Evolutionary conservation across 2,113 vertebrate genomes (phyloP).

Genomic region (Mola mola): DNA sequence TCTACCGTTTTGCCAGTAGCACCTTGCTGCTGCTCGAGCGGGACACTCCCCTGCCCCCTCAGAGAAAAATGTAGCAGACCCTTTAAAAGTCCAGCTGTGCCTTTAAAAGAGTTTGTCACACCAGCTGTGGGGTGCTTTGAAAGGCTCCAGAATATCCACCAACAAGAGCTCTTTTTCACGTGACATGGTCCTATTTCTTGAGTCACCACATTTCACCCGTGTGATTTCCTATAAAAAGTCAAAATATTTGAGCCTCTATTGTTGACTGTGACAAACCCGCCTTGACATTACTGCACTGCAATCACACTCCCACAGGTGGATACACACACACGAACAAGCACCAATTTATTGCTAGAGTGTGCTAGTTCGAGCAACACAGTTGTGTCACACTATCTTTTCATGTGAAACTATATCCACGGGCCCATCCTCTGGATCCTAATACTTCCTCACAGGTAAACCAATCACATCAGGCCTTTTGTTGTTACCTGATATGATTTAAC

Average conservation of each 20-base stretch:
- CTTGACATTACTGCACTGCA: slow-evolving; percentile 53
- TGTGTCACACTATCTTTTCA: slow-evolving; percentile 53
- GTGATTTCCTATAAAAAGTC: slow-evolving; percentile 53
- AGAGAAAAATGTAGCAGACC: slow-evolving; percentile 60
- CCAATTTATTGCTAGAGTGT: slow-evolving; percentile 23
- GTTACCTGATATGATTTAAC: slow-evolving; percentile 66
- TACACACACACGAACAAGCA: slow-evolving; percentile 13
- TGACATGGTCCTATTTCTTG: slow-evolving; percentile 58
- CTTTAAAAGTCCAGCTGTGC: slow-evolving; percentile 68
- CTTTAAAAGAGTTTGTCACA: slow-evolving; percentile 67
- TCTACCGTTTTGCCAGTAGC: slow-evolving; percentile 40
- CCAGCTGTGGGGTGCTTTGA: slow-evolving; percentile 43
- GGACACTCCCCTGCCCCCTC: slow-evolving; percentile 35
- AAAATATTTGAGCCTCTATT: slow-evolving; percentile 64
- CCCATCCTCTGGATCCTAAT: slow-evolving; percentile 44
- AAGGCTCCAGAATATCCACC: slow-evolving; percentile 49
- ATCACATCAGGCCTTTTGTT: slow-evolving; percentile 38
- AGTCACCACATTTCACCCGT: slow-evolving; percentile 50
- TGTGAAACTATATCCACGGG: slow-evolving; percentile 52
- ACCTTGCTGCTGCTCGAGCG: slow-evolving; percentile 47
- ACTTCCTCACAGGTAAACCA: slow-evolving; percentile 57
- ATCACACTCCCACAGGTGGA: slow-evolving; percentile 52
- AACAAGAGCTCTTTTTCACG: slow-evolving; percentile 20
- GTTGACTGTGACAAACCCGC: slow-evolving; percentile 46
- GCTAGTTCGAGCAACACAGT: slow-evolving; percentile 29